Base-by-base conservation (phyloP, 2,113 vertebrate genomes). In the Hippocampus guttulatus region DNA sequence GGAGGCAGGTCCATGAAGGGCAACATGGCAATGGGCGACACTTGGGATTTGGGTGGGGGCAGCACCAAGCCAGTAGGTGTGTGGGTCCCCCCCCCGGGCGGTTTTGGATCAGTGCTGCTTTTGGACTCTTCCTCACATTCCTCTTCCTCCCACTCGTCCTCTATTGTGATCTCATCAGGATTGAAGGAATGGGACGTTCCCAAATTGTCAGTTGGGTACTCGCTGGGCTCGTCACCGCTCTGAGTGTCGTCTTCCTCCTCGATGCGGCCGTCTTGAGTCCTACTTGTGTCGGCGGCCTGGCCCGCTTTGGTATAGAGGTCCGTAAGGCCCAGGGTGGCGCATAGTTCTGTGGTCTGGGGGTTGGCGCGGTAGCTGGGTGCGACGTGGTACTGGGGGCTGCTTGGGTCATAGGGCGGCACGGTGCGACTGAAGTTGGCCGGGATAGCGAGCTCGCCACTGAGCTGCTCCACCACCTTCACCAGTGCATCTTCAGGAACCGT, bases 301-400 rank as follows among this genome's bases (percentile, higher is more conserved):
- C 93, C 91, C 5, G 88, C 90, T 71, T 88, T 90, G 55, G 88
- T 77, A 23, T 98, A 98, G 69, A 96, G 91, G 85, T 99, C 97
- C 0, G 91, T 93, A 82, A 99, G 93, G 21, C 95, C 93, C 62
- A 99, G 82, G 18, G 83, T 94, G 67, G 96, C 95, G 69, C 96
- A 99, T 55, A 99, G 92, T 79, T 97, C 95, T 0, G 96, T 98
- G 1, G 96, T 99, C 90, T 99, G 97, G 2, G 97, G 95, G 87
- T 87, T 98, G 74, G 95, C 93, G 79, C 69, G 87, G 69, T 93
- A 95, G 85, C 92, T 81, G 3, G 94, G 91, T 8, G 82, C 38
- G 40, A 87, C 10, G 0, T 92, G 77, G 18, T 84, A 89, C 64
- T 94, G 94, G 5, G 94, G 94, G 57, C 85, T 93, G 75, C 63